phyloP scores from a whole-genome alignment of 2,888 invertebrate genomes.

The Globia sparganii region DNA sequence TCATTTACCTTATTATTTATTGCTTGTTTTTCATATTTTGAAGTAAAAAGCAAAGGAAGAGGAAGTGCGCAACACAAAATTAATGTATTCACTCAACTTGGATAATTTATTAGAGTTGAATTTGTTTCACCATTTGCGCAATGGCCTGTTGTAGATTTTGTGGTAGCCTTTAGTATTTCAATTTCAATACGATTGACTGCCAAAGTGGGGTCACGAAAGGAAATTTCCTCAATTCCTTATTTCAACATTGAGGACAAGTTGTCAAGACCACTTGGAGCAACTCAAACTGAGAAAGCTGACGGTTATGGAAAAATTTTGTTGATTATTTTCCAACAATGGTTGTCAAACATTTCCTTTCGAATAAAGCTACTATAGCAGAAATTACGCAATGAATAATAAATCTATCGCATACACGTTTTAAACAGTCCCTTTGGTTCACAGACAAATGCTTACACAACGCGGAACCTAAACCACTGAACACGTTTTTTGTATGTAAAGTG shows the following conservation, averaged over 20 bases:
- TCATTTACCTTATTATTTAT: slow-evolving; percentile 52
- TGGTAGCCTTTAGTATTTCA: slow-evolving; percentile 50
- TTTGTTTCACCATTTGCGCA: slow-evolving; percentile 30
- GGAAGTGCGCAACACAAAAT: slow-evolving; percentile 36
- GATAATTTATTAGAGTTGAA: slow-evolving; percentile 36
- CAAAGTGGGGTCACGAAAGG: slow-evolving; percentile 46
- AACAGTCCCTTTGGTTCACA: not conserved
- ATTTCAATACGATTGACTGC: slow-evolving; percentile 53
- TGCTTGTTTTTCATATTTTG: slow-evolving; percentile 47
- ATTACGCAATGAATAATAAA: slow-evolving; percentile 19
- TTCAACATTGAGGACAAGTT: slow-evolving; percentile 73
- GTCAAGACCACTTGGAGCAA: slow-evolving; percentile 73
- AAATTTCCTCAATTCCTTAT: slow-evolving; percentile 65
- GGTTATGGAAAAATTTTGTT: slow-evolving; percentile 78
- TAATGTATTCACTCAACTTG: slow-evolving; percentile 48
- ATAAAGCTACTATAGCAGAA: slow-evolving; percentile 20
- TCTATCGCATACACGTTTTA: not conserved
- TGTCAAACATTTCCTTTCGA: slow-evolving; percentile 58
- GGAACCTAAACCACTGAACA: not conserved
- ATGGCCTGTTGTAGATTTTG: slow-evolving; percentile 26
- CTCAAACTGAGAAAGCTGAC: slow-evolving; percentile 72
- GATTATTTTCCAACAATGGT: slow-evolving; percentile 69
- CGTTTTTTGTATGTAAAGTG: not conserved
- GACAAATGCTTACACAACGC: not conserved
- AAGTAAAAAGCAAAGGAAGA: slow-evolving; percentile 34